Evolutionary conservation across 1,140 invertebrate genomes (phyloP).

Genomic region (Diachasma alloeum): DNA sequence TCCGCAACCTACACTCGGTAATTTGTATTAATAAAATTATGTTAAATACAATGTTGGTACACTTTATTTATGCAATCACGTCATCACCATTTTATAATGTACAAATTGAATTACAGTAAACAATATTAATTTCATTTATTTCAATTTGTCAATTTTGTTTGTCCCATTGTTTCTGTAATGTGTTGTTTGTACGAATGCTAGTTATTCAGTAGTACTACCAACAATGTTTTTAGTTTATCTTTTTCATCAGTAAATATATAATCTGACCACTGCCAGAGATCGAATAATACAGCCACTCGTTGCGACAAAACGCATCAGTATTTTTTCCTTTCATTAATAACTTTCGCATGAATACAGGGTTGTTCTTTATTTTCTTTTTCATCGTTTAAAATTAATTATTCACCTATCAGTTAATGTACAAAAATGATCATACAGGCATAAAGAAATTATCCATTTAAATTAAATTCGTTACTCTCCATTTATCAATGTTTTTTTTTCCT

Average conservation of each 20-base stretch:
- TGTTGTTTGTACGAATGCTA: neutral
- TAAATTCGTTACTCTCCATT: slow-evolving; percentile 57
- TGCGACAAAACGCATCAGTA: slow-evolving; percentile 44
- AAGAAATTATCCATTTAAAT: slow-evolving; percentile 47
- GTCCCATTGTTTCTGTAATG: neutral
- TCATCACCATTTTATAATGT: neutral
- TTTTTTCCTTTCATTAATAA: slow-evolving; percentile 30
- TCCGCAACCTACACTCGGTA: neutral
- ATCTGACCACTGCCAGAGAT: neutral
- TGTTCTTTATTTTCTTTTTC: slow-evolving; percentile 13
- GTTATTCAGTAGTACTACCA: neutral
- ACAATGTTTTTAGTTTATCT: neutral
- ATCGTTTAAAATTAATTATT: slow-evolving; percentile 57
- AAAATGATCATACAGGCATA: slow-evolving; percentile 34
- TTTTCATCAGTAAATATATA: neutral
- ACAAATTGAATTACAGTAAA: neutral
- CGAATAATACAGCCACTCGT: slow-evolving; percentile 55
- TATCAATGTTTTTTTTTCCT: slow-evolving; percentile 27
- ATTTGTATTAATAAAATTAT: slow-evolving; percentile 24
- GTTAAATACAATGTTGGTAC: slow-evolving; percentile 62
- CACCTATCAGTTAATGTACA: slow-evolving; percentile 59
- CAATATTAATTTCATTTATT: slow-evolving; percentile 44
- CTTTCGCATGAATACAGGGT: slow-evolving; percentile 30
- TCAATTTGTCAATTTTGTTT: slow-evolving; percentile 22
- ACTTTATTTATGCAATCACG: slow-evolving; percentile 63